Conservation (phyloP, 1,140 invertebrate genomes). For the Globodera ellingtonae region DNA sequence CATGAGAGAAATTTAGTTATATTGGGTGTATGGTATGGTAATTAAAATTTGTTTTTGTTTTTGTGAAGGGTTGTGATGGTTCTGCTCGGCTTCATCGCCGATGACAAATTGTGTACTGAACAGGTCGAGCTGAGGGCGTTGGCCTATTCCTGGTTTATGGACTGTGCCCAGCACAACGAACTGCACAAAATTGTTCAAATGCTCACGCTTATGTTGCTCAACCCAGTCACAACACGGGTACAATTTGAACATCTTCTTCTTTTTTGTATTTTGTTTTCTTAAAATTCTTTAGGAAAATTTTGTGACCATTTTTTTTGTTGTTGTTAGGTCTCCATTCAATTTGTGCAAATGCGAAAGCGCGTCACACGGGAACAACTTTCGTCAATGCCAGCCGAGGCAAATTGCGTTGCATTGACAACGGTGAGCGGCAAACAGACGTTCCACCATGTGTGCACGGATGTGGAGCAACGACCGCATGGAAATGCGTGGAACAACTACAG, state of each 20-base stretch:
- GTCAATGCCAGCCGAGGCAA: conserved; percentile 40
- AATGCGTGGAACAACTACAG: background rate
- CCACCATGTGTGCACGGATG: conserved; percentile 55
- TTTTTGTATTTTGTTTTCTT: no score
- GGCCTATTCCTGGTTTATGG: conserved; percentile 68
- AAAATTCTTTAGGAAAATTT: no score
- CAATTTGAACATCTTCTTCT: background rate
- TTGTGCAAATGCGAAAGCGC: conserved; percentile 72
- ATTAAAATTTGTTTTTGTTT: background rate
- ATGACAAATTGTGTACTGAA: conserved; percentile 45
- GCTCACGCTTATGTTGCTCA: conserved; percentile 80
- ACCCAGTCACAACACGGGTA: conserved; percentile 78
- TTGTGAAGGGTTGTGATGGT: conserved; percentile 58
- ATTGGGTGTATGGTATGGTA: no score
- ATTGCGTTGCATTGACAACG: conserved; percentile 43
- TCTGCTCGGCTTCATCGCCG: conserved; percentile 58
- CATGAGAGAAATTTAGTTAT: no score
- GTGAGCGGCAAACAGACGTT: conserved; percentile 45
- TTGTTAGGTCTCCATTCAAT: conserved; percentile 75
- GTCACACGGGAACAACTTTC: conserved; percentile 54
- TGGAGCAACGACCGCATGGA: conserved; percentile 1
- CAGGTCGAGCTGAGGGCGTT: conserved; percentile 50
- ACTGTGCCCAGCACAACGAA: conserved; percentile 76
- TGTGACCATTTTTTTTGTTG: background rate
- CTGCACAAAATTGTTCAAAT: conserved; percentile 76